phyloP scores from a whole-genome alignment of 2,113 vertebrate genomes.

The Silurus glanis region DNA sequence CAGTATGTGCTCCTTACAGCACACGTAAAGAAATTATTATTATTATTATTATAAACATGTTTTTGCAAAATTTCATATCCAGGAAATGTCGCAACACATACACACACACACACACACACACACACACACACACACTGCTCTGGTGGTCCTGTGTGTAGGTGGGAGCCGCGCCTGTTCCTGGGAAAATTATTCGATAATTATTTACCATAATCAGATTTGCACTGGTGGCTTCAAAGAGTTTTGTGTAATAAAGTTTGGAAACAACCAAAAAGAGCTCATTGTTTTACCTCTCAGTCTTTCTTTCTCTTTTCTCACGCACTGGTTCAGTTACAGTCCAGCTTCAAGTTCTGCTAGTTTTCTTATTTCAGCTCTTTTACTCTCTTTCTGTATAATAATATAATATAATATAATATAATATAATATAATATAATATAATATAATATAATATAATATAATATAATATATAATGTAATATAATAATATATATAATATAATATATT shows the following conservation, averaged over 20 bases:
- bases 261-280: conserved; percentile 42
- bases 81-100: not conserved
- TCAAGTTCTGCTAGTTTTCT: not conserved
- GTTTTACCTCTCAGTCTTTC: conserved; percentile 17
- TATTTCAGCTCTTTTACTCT: not conserved
- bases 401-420: too few relatives aligned
- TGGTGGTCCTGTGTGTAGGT: conserved; percentile 47
- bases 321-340: conserved; percentile 10
- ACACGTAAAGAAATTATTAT: too few relatives aligned
- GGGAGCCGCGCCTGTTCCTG: conserved; percentile 29
- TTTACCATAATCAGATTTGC: conserved; percentile 42
- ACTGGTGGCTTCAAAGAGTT: conserved; percentile 18
- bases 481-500: too few relatives aligned
- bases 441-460: too few relatives aligned
- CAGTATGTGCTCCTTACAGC: too few relatives aligned
- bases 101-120: not conserved
- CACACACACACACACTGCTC: not conserved
- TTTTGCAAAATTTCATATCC: not conserved
- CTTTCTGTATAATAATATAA: too few relatives aligned
- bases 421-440: too few relatives aligned
- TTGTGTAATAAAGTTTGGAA: conserved; percentile 45
- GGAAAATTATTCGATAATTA: conserved; percentile 44
- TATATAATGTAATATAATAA: too few relatives aligned
- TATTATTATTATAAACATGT: too few relatives aligned
- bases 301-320: not conserved